Conservation (phyloP, 2,888 invertebrate genomes). For the Habroteleia sp. region DNA sequence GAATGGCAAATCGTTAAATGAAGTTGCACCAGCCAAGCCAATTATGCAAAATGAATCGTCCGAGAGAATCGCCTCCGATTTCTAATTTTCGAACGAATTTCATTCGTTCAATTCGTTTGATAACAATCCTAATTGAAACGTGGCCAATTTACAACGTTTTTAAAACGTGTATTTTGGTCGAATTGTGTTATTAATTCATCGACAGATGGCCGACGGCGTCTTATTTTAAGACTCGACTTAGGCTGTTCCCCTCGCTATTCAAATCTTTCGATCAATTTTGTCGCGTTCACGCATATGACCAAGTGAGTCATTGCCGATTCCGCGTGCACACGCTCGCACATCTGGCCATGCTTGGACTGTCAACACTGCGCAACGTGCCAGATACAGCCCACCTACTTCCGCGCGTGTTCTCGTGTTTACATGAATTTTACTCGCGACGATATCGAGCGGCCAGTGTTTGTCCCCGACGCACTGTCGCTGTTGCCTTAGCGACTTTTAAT, state of each 20-base stretch:
- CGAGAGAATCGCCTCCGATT: too few species aligned
- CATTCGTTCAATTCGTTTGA: too few species aligned
- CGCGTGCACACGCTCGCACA: constrained; percentile 72
- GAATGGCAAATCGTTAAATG: too few species aligned
- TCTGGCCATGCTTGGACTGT: constrained; percentile 73
- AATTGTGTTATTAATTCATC: background rate
- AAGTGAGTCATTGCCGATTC: constrained; percentile 75
- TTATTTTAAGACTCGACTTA: constrained; percentile 15
- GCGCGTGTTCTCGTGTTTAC: constrained; percentile 54
- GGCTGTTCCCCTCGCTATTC: constrained; percentile 32
- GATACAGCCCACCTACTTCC: constrained; percentile 62
- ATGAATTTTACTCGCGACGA: constrained; percentile 48
- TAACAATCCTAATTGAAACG: too few species aligned
- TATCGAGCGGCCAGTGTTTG: constrained; percentile 54
- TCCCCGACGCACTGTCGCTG: constrained; percentile 31
- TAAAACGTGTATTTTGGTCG: too few species aligned
- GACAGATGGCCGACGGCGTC: constrained; percentile 47
- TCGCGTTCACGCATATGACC: constrained; percentile 60
- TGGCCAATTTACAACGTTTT: too few species aligned
- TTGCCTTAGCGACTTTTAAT: constrained; percentile 53
- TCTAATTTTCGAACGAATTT: too few species aligned
- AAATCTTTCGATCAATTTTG: constrained; percentile 61
- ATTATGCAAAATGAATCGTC: too few species aligned
- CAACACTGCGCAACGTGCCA: constrained; percentile 51
- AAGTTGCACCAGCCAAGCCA: too few species aligned